These are phyloP conservation scores for Clitarchus hookeri DNA, from an alignment of 2,888 invertebrate genomes.

Conservation along the genomic window DNA sequence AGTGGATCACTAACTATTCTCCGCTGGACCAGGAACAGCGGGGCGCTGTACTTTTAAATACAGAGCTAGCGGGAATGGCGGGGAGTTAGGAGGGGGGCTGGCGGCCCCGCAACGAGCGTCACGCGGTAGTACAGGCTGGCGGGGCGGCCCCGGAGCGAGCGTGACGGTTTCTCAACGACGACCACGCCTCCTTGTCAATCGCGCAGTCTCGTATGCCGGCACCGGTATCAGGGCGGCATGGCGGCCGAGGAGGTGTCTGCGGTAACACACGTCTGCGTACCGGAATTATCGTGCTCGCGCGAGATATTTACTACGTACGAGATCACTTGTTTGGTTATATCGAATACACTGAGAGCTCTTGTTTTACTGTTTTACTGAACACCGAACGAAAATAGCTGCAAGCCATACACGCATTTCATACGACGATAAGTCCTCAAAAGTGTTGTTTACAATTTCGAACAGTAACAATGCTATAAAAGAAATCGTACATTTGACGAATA, in stretches of 20 bases:
- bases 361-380: too few species aligned
- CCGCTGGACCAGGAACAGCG: background rate
- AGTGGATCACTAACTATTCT: background rate
- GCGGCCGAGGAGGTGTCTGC: background rate
- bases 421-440: too few species aligned
- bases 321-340: too few species aligned
- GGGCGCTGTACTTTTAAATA: background rate
- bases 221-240: background rate
- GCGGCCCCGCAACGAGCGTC: conserved; percentile 6
- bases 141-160: background rate
- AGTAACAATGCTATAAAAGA: too few species aligned
- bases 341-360: too few species aligned
- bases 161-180: background rate
- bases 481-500: too few species aligned
- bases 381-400: too few species aligned
- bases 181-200: background rate
- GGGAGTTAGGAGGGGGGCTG: background rate
- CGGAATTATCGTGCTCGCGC: too few species aligned
- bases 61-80: background rate
- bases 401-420: too few species aligned
- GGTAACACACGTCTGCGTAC: too few species aligned
- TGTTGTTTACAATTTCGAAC: too few species aligned
- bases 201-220: background rate
- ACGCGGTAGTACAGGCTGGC: background rate
- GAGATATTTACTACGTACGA: too few species aligned